A percentile compares a stretch with the other conserved stretches of the same genome.
phyloP scores from a whole-genome alignment of 2,888 invertebrate species.

The Agonopterix alstromeriana region DNA sequence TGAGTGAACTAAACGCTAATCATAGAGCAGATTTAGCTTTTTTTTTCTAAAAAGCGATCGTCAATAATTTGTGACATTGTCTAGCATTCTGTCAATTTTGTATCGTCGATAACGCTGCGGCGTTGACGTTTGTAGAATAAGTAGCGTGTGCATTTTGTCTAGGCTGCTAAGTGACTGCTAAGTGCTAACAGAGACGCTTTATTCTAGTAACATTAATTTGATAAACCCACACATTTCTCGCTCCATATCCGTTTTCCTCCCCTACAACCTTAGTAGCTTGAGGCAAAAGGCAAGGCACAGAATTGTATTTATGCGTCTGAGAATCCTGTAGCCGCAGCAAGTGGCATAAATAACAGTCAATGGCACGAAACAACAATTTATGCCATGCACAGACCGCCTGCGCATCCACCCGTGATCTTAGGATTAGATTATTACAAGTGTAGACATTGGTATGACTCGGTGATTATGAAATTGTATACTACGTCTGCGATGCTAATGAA shows the following conservation, averaged over 20 bases:
- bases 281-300: conserved; percentile 11
- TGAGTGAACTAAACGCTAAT: too few species aligned
- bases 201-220: too few species aligned
- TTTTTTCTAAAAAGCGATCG: too few species aligned
- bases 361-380: conserved; percentile 49
- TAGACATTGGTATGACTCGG: too few species aligned
- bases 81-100: too few species aligned
- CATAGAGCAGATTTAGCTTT: too few species aligned
- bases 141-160: too few species aligned
- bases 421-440: background rate
- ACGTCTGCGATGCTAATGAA: background rate
- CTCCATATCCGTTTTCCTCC: background rate
- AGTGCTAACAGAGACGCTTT: too few species aligned
- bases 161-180: too few species aligned
- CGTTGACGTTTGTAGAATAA: too few species aligned
- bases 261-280: conserved; percentile 1
- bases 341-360: conserved; percentile 46
- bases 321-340: conserved; percentile 25
- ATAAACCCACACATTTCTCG: background rate
- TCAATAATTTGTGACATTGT: too few species aligned
- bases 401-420: background rate
- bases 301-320: conserved; percentile 58
- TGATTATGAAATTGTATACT: background rate
- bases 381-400: conserved; percentile 13
- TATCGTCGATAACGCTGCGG: too few species aligned